Evolutionary conservation across 2,888 invertebrate species (phyloP).

Genomic region (Ophonus ardosiacus): DNA sequence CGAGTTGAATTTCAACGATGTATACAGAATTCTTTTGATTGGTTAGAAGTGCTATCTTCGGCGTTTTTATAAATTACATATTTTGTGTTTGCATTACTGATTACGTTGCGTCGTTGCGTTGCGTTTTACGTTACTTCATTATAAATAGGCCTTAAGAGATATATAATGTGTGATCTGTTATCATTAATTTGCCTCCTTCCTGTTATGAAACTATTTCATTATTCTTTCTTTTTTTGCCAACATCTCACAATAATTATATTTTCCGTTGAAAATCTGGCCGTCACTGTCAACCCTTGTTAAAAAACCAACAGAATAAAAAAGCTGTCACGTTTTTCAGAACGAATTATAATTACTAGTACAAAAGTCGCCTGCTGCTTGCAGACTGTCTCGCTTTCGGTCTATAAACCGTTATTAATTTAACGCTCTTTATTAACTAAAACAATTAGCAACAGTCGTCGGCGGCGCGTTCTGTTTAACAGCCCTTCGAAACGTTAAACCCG

Average conservation of each 20-base stretch:
- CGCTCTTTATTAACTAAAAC: conserved; percentile 54
- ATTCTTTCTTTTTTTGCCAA: background rate
- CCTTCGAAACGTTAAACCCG: conserved; percentile 26
- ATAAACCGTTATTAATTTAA: conserved; percentile 52
- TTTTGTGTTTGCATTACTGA: no score
- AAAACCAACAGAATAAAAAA: conserved; percentile 23
- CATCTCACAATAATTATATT: conserved; percentile 3
- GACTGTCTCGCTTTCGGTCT: conserved; percentile 11
- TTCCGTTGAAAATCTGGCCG: conserved; percentile 18
- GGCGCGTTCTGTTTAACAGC: conserved; percentile 26
- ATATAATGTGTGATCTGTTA: no score
- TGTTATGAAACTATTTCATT: conserved; percentile 25
- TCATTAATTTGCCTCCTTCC: background rate
- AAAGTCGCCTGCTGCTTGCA: background rate
- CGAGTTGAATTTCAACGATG: no score
- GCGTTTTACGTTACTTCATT: no score
- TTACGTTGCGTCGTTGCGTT: no score
- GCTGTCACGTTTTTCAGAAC: conserved; percentile 17
- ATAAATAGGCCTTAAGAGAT: no score
- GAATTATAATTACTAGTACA: conserved; percentile 31
- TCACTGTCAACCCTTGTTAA: conserved; percentile 35
- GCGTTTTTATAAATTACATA: no score
- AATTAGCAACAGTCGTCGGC: conserved; percentile 42
- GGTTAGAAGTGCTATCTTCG: no score
- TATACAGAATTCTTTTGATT: no score